Evolutionary conservation across 1,140 invertebrate species (phyloP).

Genomic region (Pemphigus obesinymphae): DNA sequence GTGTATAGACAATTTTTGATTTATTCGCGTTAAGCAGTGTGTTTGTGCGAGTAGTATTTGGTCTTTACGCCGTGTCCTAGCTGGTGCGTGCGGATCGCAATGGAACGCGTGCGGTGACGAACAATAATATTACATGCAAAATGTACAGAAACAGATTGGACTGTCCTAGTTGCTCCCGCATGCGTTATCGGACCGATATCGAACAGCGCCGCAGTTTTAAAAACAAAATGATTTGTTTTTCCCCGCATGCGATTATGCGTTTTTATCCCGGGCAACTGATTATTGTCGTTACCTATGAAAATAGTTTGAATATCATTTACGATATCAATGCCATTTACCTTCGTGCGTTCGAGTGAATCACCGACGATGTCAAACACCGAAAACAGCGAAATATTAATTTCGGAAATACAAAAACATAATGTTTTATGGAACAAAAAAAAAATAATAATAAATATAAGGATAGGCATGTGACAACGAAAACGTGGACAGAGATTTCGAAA

Average conservation of each 20-base stretch:
- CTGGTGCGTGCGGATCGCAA: background rate
- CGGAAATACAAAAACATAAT: background rate
- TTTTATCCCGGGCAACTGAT: no score
- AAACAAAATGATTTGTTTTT: background rate
- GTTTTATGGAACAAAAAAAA: background rate
- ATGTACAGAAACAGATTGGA: background rate
- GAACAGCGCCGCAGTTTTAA: background rate
- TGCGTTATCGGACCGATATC: background rate
- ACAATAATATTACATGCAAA: no score
- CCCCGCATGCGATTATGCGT: no score
- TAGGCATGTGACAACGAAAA: background rate
- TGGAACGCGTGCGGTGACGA: no score
- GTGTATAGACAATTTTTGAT: no score
- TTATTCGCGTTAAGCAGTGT: no score
- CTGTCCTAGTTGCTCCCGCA: no score
- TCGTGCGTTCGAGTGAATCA: no score
- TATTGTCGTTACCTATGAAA: background rate
- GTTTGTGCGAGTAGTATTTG: no score
- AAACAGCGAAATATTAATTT: background rate
- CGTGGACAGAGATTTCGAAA: background rate
- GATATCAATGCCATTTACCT: background rate
- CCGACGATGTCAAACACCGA: no score
- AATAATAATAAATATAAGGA: background rate
- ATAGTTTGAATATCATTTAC: background rate
- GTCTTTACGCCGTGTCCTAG: background rate